phyloP scores from a whole-genome alignment of 2,113 vertebrate species.

The Chlorocebus sabaeus region DNA sequence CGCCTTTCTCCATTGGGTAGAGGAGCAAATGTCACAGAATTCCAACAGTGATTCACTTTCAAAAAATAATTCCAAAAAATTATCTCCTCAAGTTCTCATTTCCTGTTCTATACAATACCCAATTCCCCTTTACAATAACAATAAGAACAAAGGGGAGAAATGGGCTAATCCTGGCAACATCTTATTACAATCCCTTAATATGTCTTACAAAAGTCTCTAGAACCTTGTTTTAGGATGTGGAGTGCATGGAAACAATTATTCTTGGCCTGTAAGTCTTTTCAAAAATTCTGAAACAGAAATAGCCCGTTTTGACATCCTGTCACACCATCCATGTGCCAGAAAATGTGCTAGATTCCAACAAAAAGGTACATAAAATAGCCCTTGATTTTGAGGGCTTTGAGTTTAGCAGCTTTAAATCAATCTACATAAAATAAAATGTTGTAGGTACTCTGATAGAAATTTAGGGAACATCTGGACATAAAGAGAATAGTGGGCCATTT shows the following conservation, averaged over 20 bases:
- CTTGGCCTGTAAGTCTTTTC: neutral
- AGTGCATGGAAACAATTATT: neutral
- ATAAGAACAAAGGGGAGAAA: neutral
- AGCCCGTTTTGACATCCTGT: neutral
- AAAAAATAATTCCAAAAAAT: no score
- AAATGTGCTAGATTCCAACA: neutral
- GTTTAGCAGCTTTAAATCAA: neutral
- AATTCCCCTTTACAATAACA: neutral
- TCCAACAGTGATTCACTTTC: neutral
- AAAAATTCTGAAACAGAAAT: neutral
- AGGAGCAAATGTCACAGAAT: neutral
- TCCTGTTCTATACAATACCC: neutral
- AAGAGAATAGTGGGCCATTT: neutral
- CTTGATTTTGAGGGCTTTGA: neutral
- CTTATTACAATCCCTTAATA: neutral
- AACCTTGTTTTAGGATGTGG: neutral
- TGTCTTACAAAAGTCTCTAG: neutral
- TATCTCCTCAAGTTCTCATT: neutral
- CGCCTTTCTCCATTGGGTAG: no score
- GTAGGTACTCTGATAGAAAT: neutral
- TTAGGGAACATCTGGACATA: neutral
- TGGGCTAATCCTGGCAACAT: neutral
- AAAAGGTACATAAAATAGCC: neutral
- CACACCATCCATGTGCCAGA: neutral
- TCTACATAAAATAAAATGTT: neutral